phyloP scores from a whole-genome alignment of 2,888 invertebrate genomes.

The Drosophila antonietae region DNA sequence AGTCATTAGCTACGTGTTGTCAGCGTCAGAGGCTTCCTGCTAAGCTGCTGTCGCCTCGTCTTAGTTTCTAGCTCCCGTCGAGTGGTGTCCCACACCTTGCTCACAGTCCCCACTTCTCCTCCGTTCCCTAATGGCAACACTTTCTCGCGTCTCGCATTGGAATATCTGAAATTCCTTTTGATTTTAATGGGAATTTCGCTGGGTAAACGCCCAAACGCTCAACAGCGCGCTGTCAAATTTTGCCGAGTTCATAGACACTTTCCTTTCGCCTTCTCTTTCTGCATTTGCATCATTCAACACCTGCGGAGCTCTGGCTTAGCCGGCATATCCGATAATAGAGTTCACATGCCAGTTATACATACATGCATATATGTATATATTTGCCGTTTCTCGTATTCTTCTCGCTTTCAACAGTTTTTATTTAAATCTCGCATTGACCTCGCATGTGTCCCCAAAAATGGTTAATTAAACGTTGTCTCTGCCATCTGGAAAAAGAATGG shows the following conservation, averaged over 20 bases:
- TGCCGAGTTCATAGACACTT: conserved; percentile 36
- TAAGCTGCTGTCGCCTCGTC: conserved; percentile 32
- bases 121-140: background rate
- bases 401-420: background rate
- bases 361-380: conserved; percentile 1
- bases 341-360: conserved; percentile 25
- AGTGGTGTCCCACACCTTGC: conserved; percentile 7
- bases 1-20: conserved; percentile 76
- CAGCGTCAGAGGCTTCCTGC: conserved; percentile 43
- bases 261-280: conserved; percentile 1
- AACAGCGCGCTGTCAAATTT: conserved; percentile 44
- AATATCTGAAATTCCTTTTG: conserved; percentile 63
- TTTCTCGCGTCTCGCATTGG: conserved; percentile 1
- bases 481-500: conserved; percentile 20
- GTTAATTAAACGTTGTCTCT: conserved; percentile 59
- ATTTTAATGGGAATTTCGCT: conserved; percentile 68
- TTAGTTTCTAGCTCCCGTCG: conserved; percentile 29
- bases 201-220: conserved; percentile 34
- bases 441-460: conserved; percentile 34
- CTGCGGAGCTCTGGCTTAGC: conserved; percentile 26
- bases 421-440: conserved; percentile 8
- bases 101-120: background rate
- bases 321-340: conserved; percentile 47
- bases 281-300: conserved; percentile 23
- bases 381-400: background rate